Evolutionary conservation across 1,140 invertebrate species (phyloP).

Genomic region (Sycophila sp.): DNA sequence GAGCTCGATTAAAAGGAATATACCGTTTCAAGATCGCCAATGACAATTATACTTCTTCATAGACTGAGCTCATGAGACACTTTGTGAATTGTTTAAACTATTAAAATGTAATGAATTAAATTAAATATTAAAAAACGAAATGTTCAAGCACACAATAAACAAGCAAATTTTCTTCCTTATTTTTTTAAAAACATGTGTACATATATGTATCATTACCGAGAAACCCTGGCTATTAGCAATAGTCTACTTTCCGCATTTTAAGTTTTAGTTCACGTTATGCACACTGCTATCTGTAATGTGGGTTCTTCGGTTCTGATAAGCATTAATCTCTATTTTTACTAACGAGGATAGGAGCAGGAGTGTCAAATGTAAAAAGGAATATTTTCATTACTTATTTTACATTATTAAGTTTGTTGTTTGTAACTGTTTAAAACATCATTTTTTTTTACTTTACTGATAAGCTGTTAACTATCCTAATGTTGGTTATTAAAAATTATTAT

Average conservation of each 20-base stretch:
- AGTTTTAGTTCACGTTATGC: too few relatives aligned
- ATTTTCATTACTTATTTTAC: neutral
- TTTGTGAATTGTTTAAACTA: too few relatives aligned
- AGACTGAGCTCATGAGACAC: too few relatives aligned
- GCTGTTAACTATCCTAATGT: neutral
- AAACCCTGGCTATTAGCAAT: neutral
- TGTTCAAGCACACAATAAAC: conserved; percentile 30
- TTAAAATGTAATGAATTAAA: conserved; percentile 28
- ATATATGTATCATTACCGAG: conserved; percentile 9
- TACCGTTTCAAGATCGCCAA: too few relatives aligned
- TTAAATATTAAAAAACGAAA: neutral
- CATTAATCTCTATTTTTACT: neutral
- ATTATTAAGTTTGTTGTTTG: neutral
- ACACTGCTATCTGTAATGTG: neutral
- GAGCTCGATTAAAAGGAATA: too few relatives aligned
- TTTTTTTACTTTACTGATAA: neutral
- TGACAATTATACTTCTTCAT: too few relatives aligned
- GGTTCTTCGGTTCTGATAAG: conserved; percentile 18
- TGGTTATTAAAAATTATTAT: neutral
- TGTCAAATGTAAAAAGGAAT: neutral
- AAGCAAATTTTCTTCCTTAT: conserved; percentile 26
- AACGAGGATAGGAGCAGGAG: neutral
- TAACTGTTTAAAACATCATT: neutral
- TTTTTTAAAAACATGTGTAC: conserved; percentile 1
- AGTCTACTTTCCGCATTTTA: neutral